Conservation (phyloP, 2,113 vertebrate species). For the Octodon degus region DNA sequence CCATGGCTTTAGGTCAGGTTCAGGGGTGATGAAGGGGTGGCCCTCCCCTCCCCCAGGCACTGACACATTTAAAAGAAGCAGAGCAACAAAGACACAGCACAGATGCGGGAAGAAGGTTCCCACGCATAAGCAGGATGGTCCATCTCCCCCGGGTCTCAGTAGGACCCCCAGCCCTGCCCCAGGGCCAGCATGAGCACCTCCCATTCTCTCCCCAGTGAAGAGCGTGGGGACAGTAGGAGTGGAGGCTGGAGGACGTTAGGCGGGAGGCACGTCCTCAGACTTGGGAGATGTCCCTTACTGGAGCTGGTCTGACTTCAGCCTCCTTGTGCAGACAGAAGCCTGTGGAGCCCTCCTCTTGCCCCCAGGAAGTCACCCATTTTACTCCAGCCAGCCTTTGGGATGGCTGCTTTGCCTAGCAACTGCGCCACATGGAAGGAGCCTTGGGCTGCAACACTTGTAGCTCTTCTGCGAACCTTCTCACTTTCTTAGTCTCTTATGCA, state of each 20-base stretch:
- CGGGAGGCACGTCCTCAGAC: not conserved
- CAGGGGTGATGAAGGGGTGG: conserved; percentile 39
- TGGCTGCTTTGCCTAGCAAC: not conserved
- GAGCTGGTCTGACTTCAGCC: not conserved
- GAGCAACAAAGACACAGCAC: conserved; percentile 79
- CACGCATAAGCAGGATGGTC: conserved; percentile 62
- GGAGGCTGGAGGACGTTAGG: fast-evolving
- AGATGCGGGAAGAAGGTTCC: conserved; percentile 45
- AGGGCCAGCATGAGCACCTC: not conserved
- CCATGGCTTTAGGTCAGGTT: conserved; percentile 85
- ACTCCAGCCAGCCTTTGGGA: not conserved
- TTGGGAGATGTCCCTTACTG: not conserved
- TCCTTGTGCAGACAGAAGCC: not conserved
- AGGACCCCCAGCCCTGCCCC: not conserved
- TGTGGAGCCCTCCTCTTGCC: not conserved
- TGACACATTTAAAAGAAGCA: conserved; percentile 82
- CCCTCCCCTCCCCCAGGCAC: conserved; percentile 77
- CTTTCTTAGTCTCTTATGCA: not conserved
- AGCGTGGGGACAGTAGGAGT: not conserved
- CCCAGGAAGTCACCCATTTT: not conserved
- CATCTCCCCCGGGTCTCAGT: not conserved
- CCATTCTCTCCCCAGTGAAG: not conserved
- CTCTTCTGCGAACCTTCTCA: not conserved
- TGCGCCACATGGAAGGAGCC: not conserved
- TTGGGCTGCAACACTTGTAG: not conserved